phyloP scores from a whole-genome alignment of 2,113 vertebrate genomes.

The Tragelaphus strepsiceros region DNA sequence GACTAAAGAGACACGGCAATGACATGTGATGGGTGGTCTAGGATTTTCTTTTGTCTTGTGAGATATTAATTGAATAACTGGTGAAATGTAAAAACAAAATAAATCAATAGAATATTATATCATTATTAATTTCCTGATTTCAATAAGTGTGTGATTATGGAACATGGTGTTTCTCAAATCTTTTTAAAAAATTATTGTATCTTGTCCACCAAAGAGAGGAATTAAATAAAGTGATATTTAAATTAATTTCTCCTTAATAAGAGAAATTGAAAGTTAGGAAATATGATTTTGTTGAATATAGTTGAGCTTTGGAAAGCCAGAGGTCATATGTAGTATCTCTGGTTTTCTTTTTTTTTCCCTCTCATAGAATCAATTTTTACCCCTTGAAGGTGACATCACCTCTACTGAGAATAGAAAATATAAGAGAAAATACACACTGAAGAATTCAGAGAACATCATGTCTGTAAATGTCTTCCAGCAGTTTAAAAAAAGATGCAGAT shows the following conservation, averaged over 20 bases:
- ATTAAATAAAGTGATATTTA: neutral
- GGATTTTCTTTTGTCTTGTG: neutral
- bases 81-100: neutral
- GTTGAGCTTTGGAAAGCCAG: neutral
- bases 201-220: neutral
- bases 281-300: neutral
- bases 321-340: neutral
- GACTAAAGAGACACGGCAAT: neutral
- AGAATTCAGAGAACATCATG: neutral
- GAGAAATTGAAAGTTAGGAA: neutral
- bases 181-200: neutral
- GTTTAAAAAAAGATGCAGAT: neutral
- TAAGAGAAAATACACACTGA: neutral
- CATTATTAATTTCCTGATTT: slow-evolving; percentile 19
- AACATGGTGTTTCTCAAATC: neutral
- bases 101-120: neutral
- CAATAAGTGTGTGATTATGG: neutral
- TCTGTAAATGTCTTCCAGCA: neutral
- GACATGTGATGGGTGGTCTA: neutral
- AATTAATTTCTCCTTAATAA: neutral
- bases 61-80: neutral
- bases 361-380: neutral
- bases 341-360: neutral
- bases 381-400: neutral
- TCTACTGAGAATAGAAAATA: neutral